Evolutionary conservation across 2,797 vertebrate species (phyloP), one percentile per base, ranked within the genome.

Genomic region (Morus bassanus): DNA sequence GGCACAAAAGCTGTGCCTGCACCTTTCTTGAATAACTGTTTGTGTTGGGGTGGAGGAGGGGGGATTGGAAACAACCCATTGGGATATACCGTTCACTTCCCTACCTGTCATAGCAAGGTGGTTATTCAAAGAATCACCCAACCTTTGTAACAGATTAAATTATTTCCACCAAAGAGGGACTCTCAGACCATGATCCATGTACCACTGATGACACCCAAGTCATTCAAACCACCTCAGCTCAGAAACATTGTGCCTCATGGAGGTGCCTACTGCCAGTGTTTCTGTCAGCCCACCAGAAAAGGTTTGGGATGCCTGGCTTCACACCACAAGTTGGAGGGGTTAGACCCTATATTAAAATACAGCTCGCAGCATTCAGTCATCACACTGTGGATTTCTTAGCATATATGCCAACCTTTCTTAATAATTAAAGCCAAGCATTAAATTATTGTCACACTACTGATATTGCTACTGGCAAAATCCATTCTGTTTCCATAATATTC

Each of bases 161-260:
- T 51, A 39, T 65, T 83, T 76, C n/a, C 22, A 57, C 13, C 5
- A 46, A 48, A 28, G 0, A 18, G 7, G 9, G 22, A 33, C 11
- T 72, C 24, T 51, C 7, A 76, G 27, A 48, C 7, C 1, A 0
- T 27, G 8, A 7, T 39, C 53, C 5, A 33, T 0, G 0, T 50
- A n/a, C 7, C 9, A 48, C 10, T 65, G 11, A 33, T 7, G 13
- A 46, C 39, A 69, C 31, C 14, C 15, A 74, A 16, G 31, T 31
- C 21, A 64, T 74, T 39, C 51, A 91, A 74, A 43, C 8, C 10
- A 70, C 10, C 43, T 87, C 24, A 53, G 25, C 23, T 69, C n/a
- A 72, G 67, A 91, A 60, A 0, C 45, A 79, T 4, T 4, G 1
- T n/a, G 15, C 17, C 10, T 67, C 12, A 18, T 59, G 21, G 72